Evolutionary conservation across 1,140 invertebrate species (phyloP), one percentile per base, ranked within the genome.

Genomic region (Euwallacea fornicatus): DNA sequence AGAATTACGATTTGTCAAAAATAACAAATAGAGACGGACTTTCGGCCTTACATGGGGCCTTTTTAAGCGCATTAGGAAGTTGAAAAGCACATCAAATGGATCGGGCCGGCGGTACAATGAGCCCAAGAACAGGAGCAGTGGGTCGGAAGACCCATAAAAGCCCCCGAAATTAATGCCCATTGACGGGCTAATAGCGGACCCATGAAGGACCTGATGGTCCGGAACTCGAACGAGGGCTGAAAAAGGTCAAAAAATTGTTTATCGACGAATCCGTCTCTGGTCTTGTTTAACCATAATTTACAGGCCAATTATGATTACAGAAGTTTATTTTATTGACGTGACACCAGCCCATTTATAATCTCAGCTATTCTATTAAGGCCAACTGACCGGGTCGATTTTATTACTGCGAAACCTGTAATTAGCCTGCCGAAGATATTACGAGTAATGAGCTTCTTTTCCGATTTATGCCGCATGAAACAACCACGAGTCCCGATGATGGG

Each of bases 141-240:
- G 54, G 42, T 43, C 58, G 71, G 42, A 69, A 64, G 47, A 41
- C 42, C 66, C 33, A 69, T 61, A 69, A 73, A 73, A 46, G 60
- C 15, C 47, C 33, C 47, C 13, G 42, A 64, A 68, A 69, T 69
- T 73, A 73, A 73, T 73, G 66, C 46, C 65, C 66, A 63, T 73
- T 73, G 71, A 73, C 71, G 67, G 71, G 64, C 71, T 73, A 73
- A 73, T 73, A 65, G 60, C 56, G 53, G 69, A 33, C 50, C 64
- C 64, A 56, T 56, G 42, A 13, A 64, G 62, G 62, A 64, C 62
- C 16, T 64, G 62, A 64, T 50, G 62, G 7, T 33, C 21, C 21
- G 21, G 21, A 33, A 33, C 33, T 58, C 13, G 55, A 15, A 33
- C 21, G 21, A 33, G n/a, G n/a, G 16, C 16, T 16, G 50, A 58